Base-by-base conservation (phyloP, 2,888 invertebrate species). In the Tachina lurida region DNA sequence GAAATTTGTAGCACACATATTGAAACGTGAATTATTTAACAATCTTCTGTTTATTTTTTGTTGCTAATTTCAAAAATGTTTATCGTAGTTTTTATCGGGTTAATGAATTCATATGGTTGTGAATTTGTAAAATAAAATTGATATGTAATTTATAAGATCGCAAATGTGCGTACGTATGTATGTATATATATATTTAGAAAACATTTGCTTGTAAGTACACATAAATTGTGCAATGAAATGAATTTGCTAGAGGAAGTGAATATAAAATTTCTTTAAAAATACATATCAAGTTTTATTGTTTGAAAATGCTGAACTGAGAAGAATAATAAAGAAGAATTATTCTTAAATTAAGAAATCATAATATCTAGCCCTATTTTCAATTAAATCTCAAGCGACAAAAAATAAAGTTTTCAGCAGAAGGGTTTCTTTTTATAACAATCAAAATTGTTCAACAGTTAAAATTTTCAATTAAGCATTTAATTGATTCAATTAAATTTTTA, bases 81-180 rank as follows among this genome's bases (percentile, higher is more conserved):
- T 82, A 78, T 82, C 68, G 73, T 39, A 15, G 17, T 76, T 68
- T 79, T 83, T 31, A 83, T 86, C 79, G 76, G 10, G 52, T 76
- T 31, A 76, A 73, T 86, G 67, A 83, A 54, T 86, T 86, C 68
- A 83, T 73, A 76, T 86, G 76, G 68, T 49, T 83, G 83, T 76
- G 76, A 83, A 83, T 86, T 80, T 78, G 77, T 63, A 67, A 68
- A 81, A 77, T 74, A 84, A 84, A 75, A 58, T 49, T 13, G 19
- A 31, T 31, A 31, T 31, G n/a, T 39, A 47, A 79, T 56, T 63
- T n/a, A 19, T 0, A 41, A 68, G 60, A 8, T 52, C n/a, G 49
- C 22, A 1, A 70, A 78, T 78, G 43, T 70, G 58, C 47, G 49
- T 54, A 41, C 41, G 8, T 19, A 54, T 22, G 22, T 22, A 22